Conservation (phyloP, 2,797 vertebrate genomes). For the Miichthys miiuy region DNA sequence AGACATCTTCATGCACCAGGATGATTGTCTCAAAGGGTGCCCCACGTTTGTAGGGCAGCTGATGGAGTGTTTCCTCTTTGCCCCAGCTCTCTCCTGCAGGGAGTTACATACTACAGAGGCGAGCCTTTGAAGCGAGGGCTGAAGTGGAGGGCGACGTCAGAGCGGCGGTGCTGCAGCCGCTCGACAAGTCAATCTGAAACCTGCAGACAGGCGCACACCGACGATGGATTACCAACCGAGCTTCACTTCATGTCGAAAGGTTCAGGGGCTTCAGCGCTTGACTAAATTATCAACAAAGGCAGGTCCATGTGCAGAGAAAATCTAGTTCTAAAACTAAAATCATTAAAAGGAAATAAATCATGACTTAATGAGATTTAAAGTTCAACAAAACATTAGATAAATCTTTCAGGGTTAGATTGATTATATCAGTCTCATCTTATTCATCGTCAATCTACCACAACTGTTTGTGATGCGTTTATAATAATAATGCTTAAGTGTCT, state of each 20-base stretch:
- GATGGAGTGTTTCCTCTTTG: slow-evolving; percentile 89
- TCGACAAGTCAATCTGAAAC: slow-evolving; percentile 95
- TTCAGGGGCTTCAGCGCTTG: not conserved
- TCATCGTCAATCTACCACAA: not conserved
- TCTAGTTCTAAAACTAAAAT: too few species aligned
- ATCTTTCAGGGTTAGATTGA: not conserved
- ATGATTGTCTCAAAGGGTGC: slow-evolving; percentile 93
- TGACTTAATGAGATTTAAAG: too few species aligned
- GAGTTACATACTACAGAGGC: slow-evolving; percentile 91
- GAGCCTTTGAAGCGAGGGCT: slow-evolving; percentile 91
- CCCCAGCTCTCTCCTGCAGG: slow-evolving; percentile 90
- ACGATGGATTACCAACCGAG: not conserved
- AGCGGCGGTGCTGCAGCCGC: slow-evolving; percentile 91
- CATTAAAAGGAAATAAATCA: too few species aligned
- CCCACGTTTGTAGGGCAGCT: slow-evolving; percentile 91
- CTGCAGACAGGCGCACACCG: slow-evolving; percentile 71
- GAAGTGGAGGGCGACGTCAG: slow-evolving; percentile 94
- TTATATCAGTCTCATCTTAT: not conserved
- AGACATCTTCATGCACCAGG: slow-evolving; percentile 89
- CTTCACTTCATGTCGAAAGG: not conserved
- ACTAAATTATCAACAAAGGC: not conserved
- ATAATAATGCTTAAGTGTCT: not conserved
- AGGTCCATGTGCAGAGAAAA: not conserved
- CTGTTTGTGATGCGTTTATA: too few species aligned
- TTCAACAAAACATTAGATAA: not conserved